phyloP scores from a whole-genome alignment of 2,888 invertebrate species.

The Kryphioiulus occultus region DNA sequence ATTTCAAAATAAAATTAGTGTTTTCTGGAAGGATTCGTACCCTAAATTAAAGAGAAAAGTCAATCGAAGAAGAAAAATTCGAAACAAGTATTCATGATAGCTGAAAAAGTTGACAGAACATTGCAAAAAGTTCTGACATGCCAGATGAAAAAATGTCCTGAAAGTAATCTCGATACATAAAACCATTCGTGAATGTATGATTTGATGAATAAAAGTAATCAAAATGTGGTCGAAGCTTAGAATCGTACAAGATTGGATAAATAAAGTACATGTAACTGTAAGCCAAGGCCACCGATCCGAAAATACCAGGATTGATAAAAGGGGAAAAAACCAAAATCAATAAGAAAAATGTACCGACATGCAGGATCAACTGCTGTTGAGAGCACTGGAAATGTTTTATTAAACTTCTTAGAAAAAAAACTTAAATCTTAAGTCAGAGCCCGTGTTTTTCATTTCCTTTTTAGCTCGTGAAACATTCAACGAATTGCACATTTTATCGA shows the following conservation, averaged over 20 bases:
- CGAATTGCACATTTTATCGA: slow-evolving; percentile 36
- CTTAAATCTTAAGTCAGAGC: not conserved
- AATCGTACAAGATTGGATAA: not conserved
- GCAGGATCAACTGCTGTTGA: not conserved
- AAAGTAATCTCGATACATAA: not conserved
- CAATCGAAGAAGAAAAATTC: not conserved
- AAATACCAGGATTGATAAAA: slow-evolving; percentile 42
- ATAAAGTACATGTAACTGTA: not conserved
- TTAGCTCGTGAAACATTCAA: not conserved
- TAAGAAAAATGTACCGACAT: no score
- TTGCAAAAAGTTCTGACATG: not conserved
- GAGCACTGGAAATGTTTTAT: not conserved
- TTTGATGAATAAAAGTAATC: slow-evolving; percentile 14
- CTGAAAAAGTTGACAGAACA: not conserved
- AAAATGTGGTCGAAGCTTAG: not conserved
- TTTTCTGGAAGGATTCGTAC: no score
- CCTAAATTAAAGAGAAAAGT: no score
- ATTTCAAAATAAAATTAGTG: no score
- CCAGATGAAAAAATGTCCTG: not conserved
- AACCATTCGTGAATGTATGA: not conserved
- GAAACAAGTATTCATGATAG: not conserved
- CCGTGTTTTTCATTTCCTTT: not conserved
- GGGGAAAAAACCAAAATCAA: not conserved
- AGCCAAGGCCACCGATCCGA: not conserved
- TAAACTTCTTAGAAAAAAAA: not conserved